Evolutionary conservation across 2,113 vertebrate genomes (phyloP).

Genomic region (Paramormyrops kingsleyae): DNA sequence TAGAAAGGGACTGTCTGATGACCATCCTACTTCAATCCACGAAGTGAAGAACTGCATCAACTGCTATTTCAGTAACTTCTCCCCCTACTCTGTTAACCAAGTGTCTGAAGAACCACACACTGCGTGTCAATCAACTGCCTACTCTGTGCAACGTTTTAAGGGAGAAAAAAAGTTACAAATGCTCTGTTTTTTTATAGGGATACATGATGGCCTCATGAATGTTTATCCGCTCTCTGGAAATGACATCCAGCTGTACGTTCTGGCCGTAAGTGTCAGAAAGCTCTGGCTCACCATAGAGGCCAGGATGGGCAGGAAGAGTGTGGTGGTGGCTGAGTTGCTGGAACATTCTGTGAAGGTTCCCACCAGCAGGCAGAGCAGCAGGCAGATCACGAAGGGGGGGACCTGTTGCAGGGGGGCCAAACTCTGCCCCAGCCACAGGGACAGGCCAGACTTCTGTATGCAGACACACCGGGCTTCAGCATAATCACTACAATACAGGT

Average conservation of each 20-base stretch:
- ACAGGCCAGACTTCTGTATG: constrained; percentile 66
- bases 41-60: background rate
- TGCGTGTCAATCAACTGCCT: background rate
- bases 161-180: background rate
- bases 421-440: constrained; percentile 58
- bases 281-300: constrained; percentile 76
- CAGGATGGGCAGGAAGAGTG: constrained; percentile 83
- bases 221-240: background rate
- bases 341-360: constrained; percentile 69
- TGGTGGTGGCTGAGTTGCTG: constrained; percentile 78
- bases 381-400: constrained; percentile 46
- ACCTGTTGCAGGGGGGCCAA: constrained; percentile 58
- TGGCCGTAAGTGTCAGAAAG: background rate
- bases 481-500: background rate
- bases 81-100: background rate
- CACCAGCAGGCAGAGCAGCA: constrained; percentile 59
- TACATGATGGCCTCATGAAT: background rate
- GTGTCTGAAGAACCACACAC: background rate
- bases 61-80: background rate
- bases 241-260: background rate
- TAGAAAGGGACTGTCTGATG: background rate
- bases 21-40: background rate
- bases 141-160: background rate
- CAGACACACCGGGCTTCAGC: background rate
- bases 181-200: background rate